Base-by-base conservation (phyloP, 2,888 invertebrate species). In the Hetaerina titia region DNA sequence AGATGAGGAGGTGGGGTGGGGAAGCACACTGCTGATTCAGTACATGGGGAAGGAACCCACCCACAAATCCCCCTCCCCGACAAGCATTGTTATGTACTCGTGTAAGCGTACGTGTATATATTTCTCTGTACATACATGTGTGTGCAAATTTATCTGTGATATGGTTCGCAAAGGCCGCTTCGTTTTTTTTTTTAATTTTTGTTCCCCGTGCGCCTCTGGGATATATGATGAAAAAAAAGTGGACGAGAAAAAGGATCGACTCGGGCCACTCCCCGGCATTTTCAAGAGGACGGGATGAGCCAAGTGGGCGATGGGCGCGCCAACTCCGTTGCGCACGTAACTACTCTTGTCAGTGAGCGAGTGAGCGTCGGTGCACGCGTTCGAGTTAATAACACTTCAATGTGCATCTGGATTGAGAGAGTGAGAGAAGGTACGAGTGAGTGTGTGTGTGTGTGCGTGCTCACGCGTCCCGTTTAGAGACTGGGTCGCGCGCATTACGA, bases 61-160 rank as follows among this genome's bases (percentile, higher is more conserved):
- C 45, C 45, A 45, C 45, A 45, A 45, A 45, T 45, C 45, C 45
- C 45, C 45, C 45, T 4, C 45, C 45, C 45, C 45, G 45, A 45
- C 45, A 45, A 45, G 45, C 45, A 45, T 45, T 45, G 4, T 45
- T 45, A 45, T 45, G 45, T 45, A 45, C 45, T 45, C 45, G 45
- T 45, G 45, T 45, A 45, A 45, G 45, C 45, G 45, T 45, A 45
- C 45, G 45, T 45, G 45, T 45, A 45, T 45, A 45, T 45, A 45
- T 45, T 45, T 45, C 45, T 45, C 45, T 45, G 45, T 45, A 45
- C 45, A 45, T 45, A 69, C 22, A 69, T 17, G 22, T 11, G 11
- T 15, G 81, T 81, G 81, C 81, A 81, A 81, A 81, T 81, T 81
- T 81, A 31, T 81, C 81, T 81, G 81, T 81, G 81, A 81, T 81